A percentile compares a stretch with the other conserved stretches of the same genome.
phyloP scores from a whole-genome alignment of 2,888 invertebrate genomes.

The Nephrotoma appendiculata region DNA sequence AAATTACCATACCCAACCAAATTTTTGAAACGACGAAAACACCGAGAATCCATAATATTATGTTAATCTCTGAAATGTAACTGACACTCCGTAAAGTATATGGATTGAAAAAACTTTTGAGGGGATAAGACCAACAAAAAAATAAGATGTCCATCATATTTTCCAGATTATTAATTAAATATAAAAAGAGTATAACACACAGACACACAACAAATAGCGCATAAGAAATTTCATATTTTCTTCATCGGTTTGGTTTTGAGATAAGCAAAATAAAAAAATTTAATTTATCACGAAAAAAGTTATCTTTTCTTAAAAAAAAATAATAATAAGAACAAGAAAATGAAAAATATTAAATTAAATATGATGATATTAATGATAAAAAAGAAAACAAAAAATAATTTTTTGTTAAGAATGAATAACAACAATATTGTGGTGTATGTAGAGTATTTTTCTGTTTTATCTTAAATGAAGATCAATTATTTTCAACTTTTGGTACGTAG shows the following conservation, averaged over 20 bases:
- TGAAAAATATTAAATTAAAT: not conserved
- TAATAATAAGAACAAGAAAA: not conserved
- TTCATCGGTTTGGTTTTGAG: not conserved
- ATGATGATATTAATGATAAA: not conserved
- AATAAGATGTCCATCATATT: not conserved
- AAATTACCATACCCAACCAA: not conserved
- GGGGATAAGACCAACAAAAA: not conserved
- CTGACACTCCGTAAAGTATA: not conserved
- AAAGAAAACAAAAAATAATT: not conserved
- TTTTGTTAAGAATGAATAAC: not conserved
- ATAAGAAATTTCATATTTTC: not conserved
- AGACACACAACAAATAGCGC: not conserved
- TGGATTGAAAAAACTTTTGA: not conserved
- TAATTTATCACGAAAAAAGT: not conserved
- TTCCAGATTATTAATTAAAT: not conserved
- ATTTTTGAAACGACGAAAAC: not conserved
- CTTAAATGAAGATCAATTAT: conserved; percentile 5
- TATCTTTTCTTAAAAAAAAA: not conserved
- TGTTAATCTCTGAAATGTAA: not conserved
- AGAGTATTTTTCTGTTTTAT: not conserved
- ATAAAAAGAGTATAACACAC: not conserved
- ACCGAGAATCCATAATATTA: not conserved
- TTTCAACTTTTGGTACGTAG: conserved; percentile 1
- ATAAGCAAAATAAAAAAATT: not conserved
- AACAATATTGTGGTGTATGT: not conserved